phyloP scores from a whole-genome alignment of 1,140 invertebrate genomes.

The Monomorium pharaonis region DNA sequence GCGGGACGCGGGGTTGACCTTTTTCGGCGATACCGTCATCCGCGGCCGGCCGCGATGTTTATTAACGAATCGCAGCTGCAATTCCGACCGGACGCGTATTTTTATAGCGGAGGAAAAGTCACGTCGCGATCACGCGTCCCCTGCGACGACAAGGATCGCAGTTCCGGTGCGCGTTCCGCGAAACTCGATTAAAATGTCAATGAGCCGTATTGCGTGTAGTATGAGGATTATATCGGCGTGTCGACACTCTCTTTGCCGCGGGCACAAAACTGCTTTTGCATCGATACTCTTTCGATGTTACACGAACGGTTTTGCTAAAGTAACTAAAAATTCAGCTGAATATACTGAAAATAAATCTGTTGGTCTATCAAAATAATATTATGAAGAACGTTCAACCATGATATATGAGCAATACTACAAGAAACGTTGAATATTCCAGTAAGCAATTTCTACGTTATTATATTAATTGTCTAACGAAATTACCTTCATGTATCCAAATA shows the following conservation, averaged over 20 bases:
- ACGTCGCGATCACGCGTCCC: slow-evolving; percentile 68
- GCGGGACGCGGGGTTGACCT: slow-evolving; percentile 50
- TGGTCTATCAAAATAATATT: too few relatives aligned
- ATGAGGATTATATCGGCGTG: not conserved
- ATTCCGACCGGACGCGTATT: slow-evolving; percentile 69
- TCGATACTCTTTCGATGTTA: not conserved
- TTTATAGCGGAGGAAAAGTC: slow-evolving; percentile 71
- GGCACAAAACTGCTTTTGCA: not conserved
- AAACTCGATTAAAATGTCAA: slow-evolving; percentile 70
- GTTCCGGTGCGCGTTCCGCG: slow-evolving; percentile 61
- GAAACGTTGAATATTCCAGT: too few relatives aligned
- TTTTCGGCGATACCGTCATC: slow-evolving; percentile 62
- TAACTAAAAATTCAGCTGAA: too few relatives aligned
- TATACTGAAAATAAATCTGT: not conserved
- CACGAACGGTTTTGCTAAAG: too few relatives aligned
- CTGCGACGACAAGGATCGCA: slow-evolving; percentile 51
- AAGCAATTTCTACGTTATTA: too few relatives aligned
- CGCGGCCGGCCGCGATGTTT: slow-evolving; percentile 55
- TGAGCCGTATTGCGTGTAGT: slow-evolving; percentile 47
- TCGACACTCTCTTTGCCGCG: not conserved
- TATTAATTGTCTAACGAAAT: too few relatives aligned
- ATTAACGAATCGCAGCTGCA: slow-evolving; percentile 67
- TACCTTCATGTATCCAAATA: too few relatives aligned
- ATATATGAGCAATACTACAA: too few relatives aligned
- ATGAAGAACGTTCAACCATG: too few relatives aligned